Evolutionary conservation across 2,113 vertebrate species (phyloP).

Genomic region (Phyllopteryx taeniolatus): DNA sequence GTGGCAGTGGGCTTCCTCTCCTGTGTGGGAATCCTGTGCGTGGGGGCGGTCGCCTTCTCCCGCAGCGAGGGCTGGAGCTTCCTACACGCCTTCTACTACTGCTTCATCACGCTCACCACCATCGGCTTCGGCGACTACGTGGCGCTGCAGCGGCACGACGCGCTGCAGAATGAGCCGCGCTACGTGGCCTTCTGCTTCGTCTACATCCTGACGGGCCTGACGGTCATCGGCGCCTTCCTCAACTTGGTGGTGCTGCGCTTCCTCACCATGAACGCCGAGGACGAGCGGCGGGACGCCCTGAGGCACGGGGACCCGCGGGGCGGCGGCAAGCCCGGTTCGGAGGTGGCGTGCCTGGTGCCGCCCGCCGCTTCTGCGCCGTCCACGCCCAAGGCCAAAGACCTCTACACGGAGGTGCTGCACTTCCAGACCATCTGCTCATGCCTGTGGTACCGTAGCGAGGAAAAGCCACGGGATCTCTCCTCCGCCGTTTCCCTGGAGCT

Average conservation of each 20-base stretch:
- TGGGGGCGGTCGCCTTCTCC: slow-evolving; percentile 90
- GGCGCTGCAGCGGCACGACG: slow-evolving; percentile 92
- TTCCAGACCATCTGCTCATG: slow-evolving; percentile 97
- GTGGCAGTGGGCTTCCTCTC: slow-evolving; percentile 96
- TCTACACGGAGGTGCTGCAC: slow-evolving; percentile 89
- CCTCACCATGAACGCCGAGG: slow-evolving; percentile 96
- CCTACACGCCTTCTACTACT: slow-evolving; percentile 97
- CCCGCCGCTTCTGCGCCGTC: slow-evolving; percentile 29
- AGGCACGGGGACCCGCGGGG: slow-evolving; percentile 82
- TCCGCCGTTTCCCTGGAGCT: slow-evolving; percentile 84
- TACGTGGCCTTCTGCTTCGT: slow-evolving; percentile 98
- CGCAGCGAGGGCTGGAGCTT: slow-evolving; percentile 95
- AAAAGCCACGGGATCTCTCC: slow-evolving; percentile 83
- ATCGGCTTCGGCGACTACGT: slow-evolving; percentile 83
- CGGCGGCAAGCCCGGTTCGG: slow-evolving; percentile 57
- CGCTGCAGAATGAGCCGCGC: slow-evolving; percentile 89
- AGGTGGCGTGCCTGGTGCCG: slow-evolving; percentile 44
- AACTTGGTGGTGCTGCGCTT: slow-evolving; percentile 96
- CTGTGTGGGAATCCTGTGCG: slow-evolving; percentile 88
- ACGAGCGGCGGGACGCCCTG: slow-evolving; percentile 85
- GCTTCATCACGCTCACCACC: slow-evolving; percentile 98
- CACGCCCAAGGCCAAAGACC: slow-evolving; percentile 61
- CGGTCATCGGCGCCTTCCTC: slow-evolving; percentile 96
- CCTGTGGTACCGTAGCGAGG: slow-evolving; percentile 91
- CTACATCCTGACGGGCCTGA: slow-evolving; percentile 93